These are phyloP conservation scores for Helicorthomorpha holstii DNA, from an alignment of 1,140 invertebrate species.

Conservation along the genomic window DNA sequence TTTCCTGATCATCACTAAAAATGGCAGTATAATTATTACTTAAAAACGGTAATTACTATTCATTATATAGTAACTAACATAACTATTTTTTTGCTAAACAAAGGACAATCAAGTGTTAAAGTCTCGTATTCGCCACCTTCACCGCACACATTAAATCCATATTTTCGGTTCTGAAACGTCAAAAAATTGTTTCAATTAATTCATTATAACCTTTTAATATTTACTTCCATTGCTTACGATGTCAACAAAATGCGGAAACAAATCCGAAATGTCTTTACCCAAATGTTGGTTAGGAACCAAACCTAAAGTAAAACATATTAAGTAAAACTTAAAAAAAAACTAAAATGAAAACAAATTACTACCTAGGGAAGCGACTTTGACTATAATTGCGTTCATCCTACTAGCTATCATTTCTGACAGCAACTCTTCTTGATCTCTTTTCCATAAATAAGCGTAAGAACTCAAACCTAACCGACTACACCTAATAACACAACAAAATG, in stretches of 20 bases:
- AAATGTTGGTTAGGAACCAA: constrained; percentile 71
- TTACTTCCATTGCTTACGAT: constrained; percentile 39
- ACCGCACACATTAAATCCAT: constrained; percentile 92
- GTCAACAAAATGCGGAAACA: constrained; percentile 65
- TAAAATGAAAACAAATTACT: neutral
- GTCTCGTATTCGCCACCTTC: constrained; percentile 99
- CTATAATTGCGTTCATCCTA: constrained; percentile 79
- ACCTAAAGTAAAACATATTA: constrained; percentile 16
- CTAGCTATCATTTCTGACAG: constrained; percentile 94
- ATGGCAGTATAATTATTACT: constrained; percentile 17
- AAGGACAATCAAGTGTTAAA: constrained; percentile 88
- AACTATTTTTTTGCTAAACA: constrained; percentile 77
- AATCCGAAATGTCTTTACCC: constrained; percentile 63
- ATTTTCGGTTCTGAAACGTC: constrained; percentile 60
- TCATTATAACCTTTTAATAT: neutral
- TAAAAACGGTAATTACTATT: too few relatives aligned
- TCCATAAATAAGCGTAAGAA: constrained; percentile 83
- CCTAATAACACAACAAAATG: too few relatives aligned
- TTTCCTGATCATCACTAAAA: constrained; percentile 68
- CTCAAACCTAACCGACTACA: constrained; percentile 76
- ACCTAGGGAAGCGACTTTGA: constrained; percentile 89
- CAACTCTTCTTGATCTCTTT: constrained; percentile 78
- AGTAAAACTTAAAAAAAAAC: neutral
- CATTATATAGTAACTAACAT: too few relatives aligned
- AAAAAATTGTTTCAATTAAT: neutral